phyloP scores from a whole-genome alignment of 1,140 invertebrate genomes.

The Zophobas atratus region DNA sequence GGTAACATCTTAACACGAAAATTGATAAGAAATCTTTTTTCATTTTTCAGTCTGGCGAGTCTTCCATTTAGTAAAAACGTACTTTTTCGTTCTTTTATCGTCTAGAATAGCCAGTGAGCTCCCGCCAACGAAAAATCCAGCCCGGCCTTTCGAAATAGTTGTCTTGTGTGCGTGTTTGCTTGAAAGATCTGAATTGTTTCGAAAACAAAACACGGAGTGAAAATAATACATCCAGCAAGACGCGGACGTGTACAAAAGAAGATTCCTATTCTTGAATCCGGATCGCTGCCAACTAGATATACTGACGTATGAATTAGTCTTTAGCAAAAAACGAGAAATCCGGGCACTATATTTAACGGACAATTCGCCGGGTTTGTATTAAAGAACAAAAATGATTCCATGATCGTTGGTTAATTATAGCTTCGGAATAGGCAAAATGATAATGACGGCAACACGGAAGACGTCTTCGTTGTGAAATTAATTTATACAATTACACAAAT shows the following conservation, averaged over 20 bases:
- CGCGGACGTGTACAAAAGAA: conserved; percentile 35
- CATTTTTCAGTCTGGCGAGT: no score
- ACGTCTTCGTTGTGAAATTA: conserved; percentile 49
- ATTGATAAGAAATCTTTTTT: no score
- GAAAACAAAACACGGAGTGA: conserved; percentile 33
- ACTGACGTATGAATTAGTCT: conserved; percentile 41
- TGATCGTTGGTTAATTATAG: conserved; percentile 33
- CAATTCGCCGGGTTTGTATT: conserved; percentile 28
- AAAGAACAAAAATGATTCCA: conserved; percentile 36
- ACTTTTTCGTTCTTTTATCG: no score
- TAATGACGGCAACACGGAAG: conserved; percentile 35
- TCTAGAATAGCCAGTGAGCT: no score
- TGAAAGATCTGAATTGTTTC: conserved; percentile 25
- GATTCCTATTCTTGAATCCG: conserved; percentile 35
- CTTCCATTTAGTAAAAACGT: no score
- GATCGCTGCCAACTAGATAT: conserved; percentile 34
- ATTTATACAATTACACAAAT: conserved; percentile 55
- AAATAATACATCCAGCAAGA: conserved; percentile 29
- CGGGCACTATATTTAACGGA: conserved; percentile 41
- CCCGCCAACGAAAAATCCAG: no score
- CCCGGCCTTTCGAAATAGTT: neutral
- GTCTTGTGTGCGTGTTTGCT: neutral
- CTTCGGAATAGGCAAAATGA: conserved; percentile 8
- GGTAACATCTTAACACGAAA: no score
- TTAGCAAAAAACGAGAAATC: conserved; percentile 42